These are phyloP conservation scores for Calliopsis andreniformis DNA, from an alignment of 1,140 invertebrate species.

Conservation along the genomic window DNA sequence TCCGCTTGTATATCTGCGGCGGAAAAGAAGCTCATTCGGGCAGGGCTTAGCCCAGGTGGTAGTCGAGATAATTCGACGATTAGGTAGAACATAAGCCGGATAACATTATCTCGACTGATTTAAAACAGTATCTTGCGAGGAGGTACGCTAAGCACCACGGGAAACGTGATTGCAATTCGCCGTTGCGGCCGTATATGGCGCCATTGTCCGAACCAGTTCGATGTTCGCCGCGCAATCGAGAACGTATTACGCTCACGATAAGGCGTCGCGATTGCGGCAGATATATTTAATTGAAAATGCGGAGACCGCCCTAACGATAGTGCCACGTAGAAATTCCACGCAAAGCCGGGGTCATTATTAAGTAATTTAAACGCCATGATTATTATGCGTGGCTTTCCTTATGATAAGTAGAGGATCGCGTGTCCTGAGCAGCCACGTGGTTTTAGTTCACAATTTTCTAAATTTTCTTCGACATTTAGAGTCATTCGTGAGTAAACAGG, in stretches of 20 bases:
- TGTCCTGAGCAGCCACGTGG: too few relatives aligned
- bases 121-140: constrained; percentile 60
- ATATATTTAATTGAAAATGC: constrained; percentile 70
- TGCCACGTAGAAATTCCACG: constrained; percentile 21
- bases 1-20: constrained; percentile 12
- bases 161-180: constrained; percentile 67
- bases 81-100: constrained; percentile 37
- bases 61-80: constrained; percentile 48
- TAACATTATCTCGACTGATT: constrained; percentile 60
- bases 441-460: too few relatives aligned
- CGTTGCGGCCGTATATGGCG: constrained; percentile 48
- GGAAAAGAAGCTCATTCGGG: constrained; percentile 37
- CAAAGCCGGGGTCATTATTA: constrained; percentile 41
- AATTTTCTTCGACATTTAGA: too few relatives aligned
- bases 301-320: constrained; percentile 48
- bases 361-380: constrained; percentile 50
- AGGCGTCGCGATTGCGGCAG: constrained; percentile 53
- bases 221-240: constrained; percentile 62
- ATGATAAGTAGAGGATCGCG: constrained; percentile 37
- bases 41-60: constrained; percentile 19
- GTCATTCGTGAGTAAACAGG: too few relatives aligned
- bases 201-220: constrained; percentile 67
- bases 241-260: constrained; percentile 66
- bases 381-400: constrained; percentile 8
- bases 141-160: constrained; percentile 60